phyloP scores from a whole-genome alignment of 2,113 vertebrate species.

The Chaenocephalus aceratus region DNA sequence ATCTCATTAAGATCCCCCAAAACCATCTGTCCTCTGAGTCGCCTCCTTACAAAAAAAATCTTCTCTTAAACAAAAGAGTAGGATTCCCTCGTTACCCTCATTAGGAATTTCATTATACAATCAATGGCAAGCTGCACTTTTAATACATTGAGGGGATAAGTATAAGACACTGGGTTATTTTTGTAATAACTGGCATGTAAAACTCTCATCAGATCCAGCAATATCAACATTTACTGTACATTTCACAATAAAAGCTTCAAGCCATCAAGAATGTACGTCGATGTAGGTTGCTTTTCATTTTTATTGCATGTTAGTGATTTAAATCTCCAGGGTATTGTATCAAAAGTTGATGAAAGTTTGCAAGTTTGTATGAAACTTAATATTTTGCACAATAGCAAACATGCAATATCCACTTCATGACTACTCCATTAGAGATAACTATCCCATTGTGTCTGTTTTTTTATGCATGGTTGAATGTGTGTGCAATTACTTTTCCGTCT shows the following conservation, averaged over 20 bases:
- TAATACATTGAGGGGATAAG: conserved; percentile 18
- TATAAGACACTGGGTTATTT: not conserved
- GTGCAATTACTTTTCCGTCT: not conserved
- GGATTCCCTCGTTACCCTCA: conserved; percentile 66
- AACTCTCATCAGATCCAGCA: not conserved
- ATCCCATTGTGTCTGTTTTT: not conserved
- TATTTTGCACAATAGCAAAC: not conserved
- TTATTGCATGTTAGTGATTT: not conserved
- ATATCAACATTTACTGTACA: not conserved
- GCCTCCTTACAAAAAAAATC: conserved; percentile 54
- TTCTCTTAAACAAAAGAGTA: conserved; percentile 67
- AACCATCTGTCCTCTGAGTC: conserved; percentile 77
- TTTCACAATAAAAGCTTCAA: not conserved
- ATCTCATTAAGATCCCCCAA: conserved; percentile 76
- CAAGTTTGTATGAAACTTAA: too few species aligned
- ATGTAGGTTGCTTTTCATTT: not conserved
- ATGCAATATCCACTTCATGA: not conserved
- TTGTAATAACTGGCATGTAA: not conserved
- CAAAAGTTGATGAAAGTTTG: too few species aligned
- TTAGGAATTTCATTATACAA: conserved; percentile 40
- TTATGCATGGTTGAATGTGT: not conserved
- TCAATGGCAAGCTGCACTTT: conserved; percentile 27
- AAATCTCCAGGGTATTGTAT: not conserved
- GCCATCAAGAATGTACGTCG: too few species aligned
- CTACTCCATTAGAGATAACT: not conserved